Conservation (phyloP, 2,888 invertebrate genomes). For the Dascillus cervinus region DNA sequence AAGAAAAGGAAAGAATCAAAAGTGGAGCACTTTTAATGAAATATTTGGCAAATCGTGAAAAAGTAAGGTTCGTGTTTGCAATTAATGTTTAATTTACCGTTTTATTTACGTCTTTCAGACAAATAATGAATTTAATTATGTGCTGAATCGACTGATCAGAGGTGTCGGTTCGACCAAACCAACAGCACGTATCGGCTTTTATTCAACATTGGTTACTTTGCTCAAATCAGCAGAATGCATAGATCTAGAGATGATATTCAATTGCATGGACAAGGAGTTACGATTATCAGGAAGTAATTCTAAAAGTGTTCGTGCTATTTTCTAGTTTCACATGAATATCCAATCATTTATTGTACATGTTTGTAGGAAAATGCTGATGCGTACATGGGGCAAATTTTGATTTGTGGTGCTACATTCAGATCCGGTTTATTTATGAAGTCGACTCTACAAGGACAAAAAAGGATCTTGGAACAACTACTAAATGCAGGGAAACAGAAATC, state of each 20-base stretch:
- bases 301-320: slow-evolving; percentile 56
- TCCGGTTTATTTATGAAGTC: slow-evolving; percentile 51
- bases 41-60: slow-evolving; percentile 34
- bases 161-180: slow-evolving; percentile 64
- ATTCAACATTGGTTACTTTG: slow-evolving; percentile 57
- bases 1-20: slow-evolving; percentile 38
- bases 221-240: slow-evolving; percentile 44
- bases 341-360: slow-evolving; percentile 14
- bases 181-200: slow-evolving; percentile 60
- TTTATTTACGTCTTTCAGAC: slow-evolving; percentile 43
- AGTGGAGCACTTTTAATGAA: slow-evolving; percentile 39
- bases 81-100: slow-evolving; percentile 7
- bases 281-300: slow-evolving; percentile 51
- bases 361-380: slow-evolving; percentile 67
- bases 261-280: slow-evolving; percentile 57
- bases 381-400: slow-evolving; percentile 61
- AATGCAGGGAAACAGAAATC: slow-evolving; percentile 53
- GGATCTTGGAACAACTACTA: slow-evolving; percentile 43
- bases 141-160: slow-evolving; percentile 59
- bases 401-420: slow-evolving; percentile 61
- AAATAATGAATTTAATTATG: slow-evolving; percentile 57
- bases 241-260: slow-evolving; percentile 47
- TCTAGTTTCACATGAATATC: not conserved
- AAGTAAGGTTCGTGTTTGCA: slow-evolving; percentile 35
- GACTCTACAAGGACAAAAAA: slow-evolving; percentile 44